A percentile compares a stretch with the other conserved stretches of the same genome.
Conservation (phyloP, 1,140 invertebrate species). For the Meloidogyne hapla region DNA sequence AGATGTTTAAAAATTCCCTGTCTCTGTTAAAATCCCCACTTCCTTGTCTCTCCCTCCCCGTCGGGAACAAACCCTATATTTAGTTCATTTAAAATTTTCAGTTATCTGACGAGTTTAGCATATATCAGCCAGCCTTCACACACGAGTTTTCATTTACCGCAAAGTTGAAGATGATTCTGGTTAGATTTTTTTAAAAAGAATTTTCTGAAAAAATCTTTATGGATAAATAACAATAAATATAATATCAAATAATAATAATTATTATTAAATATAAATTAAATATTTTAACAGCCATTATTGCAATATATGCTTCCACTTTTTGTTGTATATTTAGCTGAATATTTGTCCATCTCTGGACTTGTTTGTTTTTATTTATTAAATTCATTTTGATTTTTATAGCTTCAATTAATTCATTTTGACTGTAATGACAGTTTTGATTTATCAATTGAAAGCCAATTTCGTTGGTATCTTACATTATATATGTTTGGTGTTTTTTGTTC, state of each 20-base stretch:
- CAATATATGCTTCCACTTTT: constrained; percentile 79
- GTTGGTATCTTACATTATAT: constrained; percentile 78
- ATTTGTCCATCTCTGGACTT: constrained; percentile 84
- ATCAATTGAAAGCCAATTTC: constrained; percentile 70
- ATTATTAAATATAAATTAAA: too few relatives aligned
- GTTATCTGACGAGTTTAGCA: too few relatives aligned
- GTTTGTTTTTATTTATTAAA: constrained; percentile 64
- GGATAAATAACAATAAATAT: too few relatives aligned
- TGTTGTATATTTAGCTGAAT: constrained; percentile 81
- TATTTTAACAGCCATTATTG: constrained; percentile 66
- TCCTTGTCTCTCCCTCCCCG: too few relatives aligned
- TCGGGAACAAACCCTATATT: too few relatives aligned
- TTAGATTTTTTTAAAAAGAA: neutral
- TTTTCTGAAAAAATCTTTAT: too few relatives aligned
- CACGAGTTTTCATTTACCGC: neutral
- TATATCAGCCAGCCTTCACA: neutral
- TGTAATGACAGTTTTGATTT: constrained; percentile 35
- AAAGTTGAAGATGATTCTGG: neutral
- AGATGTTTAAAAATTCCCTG: too few relatives aligned
- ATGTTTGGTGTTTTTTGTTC: constrained; percentile 84
- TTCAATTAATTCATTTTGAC: constrained; percentile 34
- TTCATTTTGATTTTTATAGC: constrained; percentile 1
- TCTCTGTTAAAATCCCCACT: too few relatives aligned
- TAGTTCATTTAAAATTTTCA: too few relatives aligned
- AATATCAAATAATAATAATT: too few relatives aligned